Evolutionary conservation across 2,113 vertebrate species (phyloP).

Genomic region (Xyliphius kryptos): DNA sequence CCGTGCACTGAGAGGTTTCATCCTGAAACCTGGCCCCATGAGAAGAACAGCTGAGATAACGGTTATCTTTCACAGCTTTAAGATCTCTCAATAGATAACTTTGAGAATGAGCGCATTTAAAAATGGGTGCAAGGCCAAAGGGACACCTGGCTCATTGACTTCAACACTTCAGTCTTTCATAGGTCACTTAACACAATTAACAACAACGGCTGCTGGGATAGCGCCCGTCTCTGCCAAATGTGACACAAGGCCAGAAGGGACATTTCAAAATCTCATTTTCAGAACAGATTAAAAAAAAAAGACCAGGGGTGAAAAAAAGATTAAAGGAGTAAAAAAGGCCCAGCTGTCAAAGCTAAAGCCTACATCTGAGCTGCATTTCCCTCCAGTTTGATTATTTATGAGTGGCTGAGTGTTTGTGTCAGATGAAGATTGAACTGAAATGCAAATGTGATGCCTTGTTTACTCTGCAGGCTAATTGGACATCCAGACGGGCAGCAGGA

Average conservation of each 20-base stretch:
- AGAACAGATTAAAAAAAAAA: constrained; percentile 23
- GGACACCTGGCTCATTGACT: constrained; percentile 51
- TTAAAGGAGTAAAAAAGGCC: neutral
- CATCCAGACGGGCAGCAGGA: constrained; percentile 42
- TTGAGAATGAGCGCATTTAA: constrained; percentile 1
- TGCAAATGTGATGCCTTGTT: constrained; percentile 47
- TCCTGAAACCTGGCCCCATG: constrained; percentile 6
- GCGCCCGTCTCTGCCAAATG: constrained; percentile 19
- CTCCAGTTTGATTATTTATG: constrained; percentile 44
- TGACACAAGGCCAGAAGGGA: constrained; percentile 33
- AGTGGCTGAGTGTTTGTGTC: constrained; percentile 28
- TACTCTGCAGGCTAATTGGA: constrained; percentile 28
- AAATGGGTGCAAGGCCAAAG: constrained; percentile 19
- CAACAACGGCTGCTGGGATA: constrained; percentile 30
- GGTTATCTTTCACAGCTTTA: constrained; percentile 6
- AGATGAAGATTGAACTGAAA: constrained; percentile 40
- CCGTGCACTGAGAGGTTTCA: neutral
- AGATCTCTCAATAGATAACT: neutral
- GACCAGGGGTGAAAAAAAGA: constrained; percentile 16
- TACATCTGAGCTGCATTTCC: constrained; percentile 16
- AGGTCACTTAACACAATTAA: constrained; percentile 54
- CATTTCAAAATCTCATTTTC: constrained; percentile 31
- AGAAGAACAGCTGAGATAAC: constrained; percentile 2
- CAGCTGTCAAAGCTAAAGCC: constrained; percentile 6
- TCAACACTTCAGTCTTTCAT: constrained; percentile 45